Evolutionary conservation across 2,888 invertebrate genomes (phyloP).

Genomic region (Luperina testacea): DNA sequence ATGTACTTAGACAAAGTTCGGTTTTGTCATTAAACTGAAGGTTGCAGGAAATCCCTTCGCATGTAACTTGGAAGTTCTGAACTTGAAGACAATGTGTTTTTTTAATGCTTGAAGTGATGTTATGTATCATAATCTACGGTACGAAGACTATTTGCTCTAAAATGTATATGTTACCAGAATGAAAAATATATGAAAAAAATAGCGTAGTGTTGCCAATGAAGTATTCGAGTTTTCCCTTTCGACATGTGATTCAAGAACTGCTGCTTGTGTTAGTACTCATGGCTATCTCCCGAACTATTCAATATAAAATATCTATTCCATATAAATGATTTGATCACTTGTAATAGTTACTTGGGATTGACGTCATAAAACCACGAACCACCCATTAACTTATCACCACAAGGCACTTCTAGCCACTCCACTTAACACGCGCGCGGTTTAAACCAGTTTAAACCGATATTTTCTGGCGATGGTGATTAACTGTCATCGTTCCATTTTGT

Average conservation of each 20-base stretch:
- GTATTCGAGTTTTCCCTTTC: neutral
- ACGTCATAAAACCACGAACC: slow-evolving; percentile 5
- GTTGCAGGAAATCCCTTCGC: slow-evolving; percentile 60
- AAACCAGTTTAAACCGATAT: slow-evolving; percentile 50
- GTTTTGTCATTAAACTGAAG: slow-evolving; percentile 67
- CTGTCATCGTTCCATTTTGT: slow-evolving; percentile 62
- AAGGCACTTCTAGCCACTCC: slow-evolving; percentile 13
- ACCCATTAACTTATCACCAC: slow-evolving; percentile 12
- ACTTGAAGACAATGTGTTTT: slow-evolving; percentile 28
- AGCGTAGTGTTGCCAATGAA: neutral
- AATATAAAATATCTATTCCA: neutral
- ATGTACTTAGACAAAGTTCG: slow-evolving; percentile 60
- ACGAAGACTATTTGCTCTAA: neutral
- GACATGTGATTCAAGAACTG: neutral
- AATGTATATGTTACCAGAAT: neutral
- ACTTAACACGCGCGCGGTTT: slow-evolving; percentile 1
- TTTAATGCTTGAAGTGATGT: slow-evolving; percentile 24
- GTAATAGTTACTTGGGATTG: slow-evolving; percentile 5
- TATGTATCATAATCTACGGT: neutral
- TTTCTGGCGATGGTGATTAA: slow-evolving; percentile 58
- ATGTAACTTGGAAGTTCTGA: slow-evolving; percentile 39
- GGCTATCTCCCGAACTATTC: neutral
- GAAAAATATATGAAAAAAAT: neutral
- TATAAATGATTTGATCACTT: neutral
- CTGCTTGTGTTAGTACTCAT: neutral